Percentiles rank a stretch among this genome's conserved stretches.
Conservation (phyloP, 2,797 vertebrate genomes). For the Picus viridis region DNA sequence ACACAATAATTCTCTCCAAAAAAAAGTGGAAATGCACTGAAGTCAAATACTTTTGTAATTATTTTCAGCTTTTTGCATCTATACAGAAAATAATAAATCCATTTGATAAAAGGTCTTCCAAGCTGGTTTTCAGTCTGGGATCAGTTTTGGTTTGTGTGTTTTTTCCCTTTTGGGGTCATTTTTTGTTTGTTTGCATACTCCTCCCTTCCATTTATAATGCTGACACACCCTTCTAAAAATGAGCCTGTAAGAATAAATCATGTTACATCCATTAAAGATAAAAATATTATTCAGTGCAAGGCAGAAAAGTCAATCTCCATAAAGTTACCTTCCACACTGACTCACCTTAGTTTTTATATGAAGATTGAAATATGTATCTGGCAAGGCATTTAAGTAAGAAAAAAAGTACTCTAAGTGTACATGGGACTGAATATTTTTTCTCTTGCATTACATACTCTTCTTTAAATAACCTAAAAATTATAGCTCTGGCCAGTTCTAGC, state of each 20-base stretch:
- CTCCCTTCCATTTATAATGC: not conserved
- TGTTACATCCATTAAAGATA: slow-evolving; percentile 29
- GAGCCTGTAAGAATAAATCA: slow-evolving; percentile 17
- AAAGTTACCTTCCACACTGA: not conserved
- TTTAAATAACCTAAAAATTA: not conserved
- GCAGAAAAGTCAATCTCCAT: slow-evolving; percentile 25
- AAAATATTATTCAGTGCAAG: slow-evolving; percentile 40
- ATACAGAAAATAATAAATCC: not conserved
- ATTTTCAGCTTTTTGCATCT: not conserved
- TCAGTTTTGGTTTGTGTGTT: not conserved
- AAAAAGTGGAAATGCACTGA: not conserved
- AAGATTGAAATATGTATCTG: not conserved
- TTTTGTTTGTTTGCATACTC: not conserved
- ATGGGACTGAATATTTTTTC: not conserved
- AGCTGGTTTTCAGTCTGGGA: not conserved
- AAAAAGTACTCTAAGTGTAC: not conserved
- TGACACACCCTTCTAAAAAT: slow-evolving; percentile 31
- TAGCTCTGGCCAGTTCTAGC: not conserved
- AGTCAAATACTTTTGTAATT: not conserved
- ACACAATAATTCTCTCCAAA: not conserved
- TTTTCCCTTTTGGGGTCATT: not conserved
- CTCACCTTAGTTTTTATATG: not conserved
- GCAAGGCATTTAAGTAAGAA: slow-evolving; percentile 18
- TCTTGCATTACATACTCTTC: not conserved
- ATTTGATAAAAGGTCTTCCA: not conserved